Conservation (phyloP, 2,888 invertebrate genomes). For the Eurois occulta region DNA sequence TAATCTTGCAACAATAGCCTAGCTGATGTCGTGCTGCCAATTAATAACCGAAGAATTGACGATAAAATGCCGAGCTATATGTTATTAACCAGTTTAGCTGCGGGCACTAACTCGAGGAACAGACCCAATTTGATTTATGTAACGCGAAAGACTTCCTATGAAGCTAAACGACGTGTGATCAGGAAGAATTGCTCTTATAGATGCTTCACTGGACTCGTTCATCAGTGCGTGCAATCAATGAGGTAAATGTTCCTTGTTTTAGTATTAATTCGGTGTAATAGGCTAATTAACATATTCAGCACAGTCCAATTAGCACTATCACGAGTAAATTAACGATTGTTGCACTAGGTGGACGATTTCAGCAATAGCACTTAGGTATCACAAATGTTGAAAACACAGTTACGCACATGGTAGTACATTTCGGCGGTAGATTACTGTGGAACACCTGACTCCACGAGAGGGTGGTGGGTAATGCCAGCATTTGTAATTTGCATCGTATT, state of each 20-base stretch:
- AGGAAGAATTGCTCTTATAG: slow-evolving; percentile 75
- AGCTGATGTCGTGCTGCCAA: slow-evolving; percentile 52
- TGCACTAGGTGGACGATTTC: slow-evolving; percentile 55
- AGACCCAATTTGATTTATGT: slow-evolving; percentile 73
- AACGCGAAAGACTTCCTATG: slow-evolving; percentile 81
- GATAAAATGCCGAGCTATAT: slow-evolving; percentile 60
- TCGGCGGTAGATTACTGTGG: slow-evolving; percentile 73
- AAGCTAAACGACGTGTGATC: slow-evolving; percentile 56
- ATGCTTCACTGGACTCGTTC: slow-evolving; percentile 75
- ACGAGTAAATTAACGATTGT: slow-evolving; percentile 50
- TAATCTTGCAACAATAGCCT: slow-evolving; percentile 46
- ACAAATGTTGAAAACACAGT: slow-evolving; percentile 67
- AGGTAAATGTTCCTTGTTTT: slow-evolving; percentile 42
- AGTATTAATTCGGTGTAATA: slow-evolving; percentile 43
- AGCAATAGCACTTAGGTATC: slow-evolving; percentile 61
- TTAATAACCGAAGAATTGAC: slow-evolving; percentile 59
- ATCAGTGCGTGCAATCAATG: slow-evolving; percentile 67
- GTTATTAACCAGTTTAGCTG: slow-evolving; percentile 75
- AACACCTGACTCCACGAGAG: slow-evolving; percentile 83
- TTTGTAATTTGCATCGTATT: slow-evolving; percentile 89
- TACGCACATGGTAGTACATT: slow-evolving; percentile 89
- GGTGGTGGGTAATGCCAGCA: slow-evolving; percentile 87
- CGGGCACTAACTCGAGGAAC: slow-evolving; percentile 72
- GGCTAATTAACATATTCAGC: slow-evolving; percentile 49
- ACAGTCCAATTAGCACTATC: slow-evolving; percentile 69